Base-by-base conservation (phyloP, 2,888 invertebrate species). In the Carterocephalus palaemon region DNA sequence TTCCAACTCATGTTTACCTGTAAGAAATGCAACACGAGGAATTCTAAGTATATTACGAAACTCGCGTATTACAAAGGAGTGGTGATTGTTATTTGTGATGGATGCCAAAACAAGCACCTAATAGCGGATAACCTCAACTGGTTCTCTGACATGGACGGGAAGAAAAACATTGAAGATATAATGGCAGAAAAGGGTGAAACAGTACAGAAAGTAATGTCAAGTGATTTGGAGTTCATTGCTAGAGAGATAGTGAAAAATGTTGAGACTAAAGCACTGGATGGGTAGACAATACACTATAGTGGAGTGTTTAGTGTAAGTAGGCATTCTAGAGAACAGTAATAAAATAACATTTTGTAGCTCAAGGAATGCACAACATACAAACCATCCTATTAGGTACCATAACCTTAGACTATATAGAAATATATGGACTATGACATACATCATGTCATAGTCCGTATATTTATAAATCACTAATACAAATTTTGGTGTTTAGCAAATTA, bases 51-150 rank as follows among this genome's bases (percentile, higher is more conserved):
- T 6, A 96, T 98, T 51, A 93, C 97, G 0, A 96, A 95, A 80
- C 65, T 90, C 9, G 94, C 96, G 0, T 98, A 98, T 67, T 88
- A 91, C 40, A 91, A 92, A 66, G 98, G 99, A 7, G 93, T 99
- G 6, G 96, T 99, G 0, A 95, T 99, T 54, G 95, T 98, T 0
- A 92, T 90, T 40, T 99, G 99, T 73, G 90, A 91, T 40, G 94
- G 94, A 0, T 98, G 98, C 69, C 79, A 90, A 31, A 97, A 95
- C 68, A 92, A 95, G 71, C 99, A 99, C 79, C 86, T 99, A 13
- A 98, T 99, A 54, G 98, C 98, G 0, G 98, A 99, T 70, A 97
- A 99, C 77, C 87, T 99, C 1, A 94, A 94, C 52, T 99, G 98
- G 98, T 99, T 98, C 70, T 87, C 91, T 0, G 93, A 96, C 66